Evolutionary conservation across 2,113 vertebrate genomes (phyloP).

Genomic region (Scopus umbretta): DNA sequence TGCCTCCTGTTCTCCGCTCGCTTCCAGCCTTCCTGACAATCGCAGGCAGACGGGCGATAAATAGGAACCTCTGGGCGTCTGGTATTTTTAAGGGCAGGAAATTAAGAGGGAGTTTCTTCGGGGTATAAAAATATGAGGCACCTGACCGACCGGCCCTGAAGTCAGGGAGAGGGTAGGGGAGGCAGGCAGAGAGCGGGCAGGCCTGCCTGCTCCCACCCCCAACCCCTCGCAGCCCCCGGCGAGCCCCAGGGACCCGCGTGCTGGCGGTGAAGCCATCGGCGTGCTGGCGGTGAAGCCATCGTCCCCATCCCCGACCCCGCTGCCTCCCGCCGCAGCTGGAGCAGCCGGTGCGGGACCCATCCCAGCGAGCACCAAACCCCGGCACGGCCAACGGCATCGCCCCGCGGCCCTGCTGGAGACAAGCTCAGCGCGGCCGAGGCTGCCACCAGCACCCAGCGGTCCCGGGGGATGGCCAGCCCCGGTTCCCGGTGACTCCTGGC

Average conservation of each 20-base stretch:
- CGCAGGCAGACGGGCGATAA: not conserved
- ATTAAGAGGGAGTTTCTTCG: not conserved
- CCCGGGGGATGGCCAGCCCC: not conserved
- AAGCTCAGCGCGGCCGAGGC: not conserved
- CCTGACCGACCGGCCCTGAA: not conserved
- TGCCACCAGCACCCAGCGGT: not conserved
- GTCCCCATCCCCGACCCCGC: not conserved
- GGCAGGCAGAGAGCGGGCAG: not conserved
- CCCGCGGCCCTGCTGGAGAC: not conserved
- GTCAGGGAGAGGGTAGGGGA: not conserved
- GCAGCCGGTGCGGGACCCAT: not conserved
- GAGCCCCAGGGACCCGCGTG: not conserved
- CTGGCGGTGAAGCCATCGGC: too few relatives aligned
- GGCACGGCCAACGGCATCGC: not conserved
- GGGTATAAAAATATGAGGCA: not conserved
- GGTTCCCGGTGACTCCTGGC: not conserved
- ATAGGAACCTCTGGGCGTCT: not conserved
- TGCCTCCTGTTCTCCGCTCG: not conserved
- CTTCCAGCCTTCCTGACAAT: not conserved
- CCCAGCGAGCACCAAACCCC: not conserved
- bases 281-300: too few relatives aligned
- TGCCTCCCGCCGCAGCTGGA: not conserved
- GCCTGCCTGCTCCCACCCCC: not conserved
- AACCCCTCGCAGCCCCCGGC: not conserved
- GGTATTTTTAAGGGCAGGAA: not conserved